Evolutionary conservation across 2,797 vertebrate species (phyloP).

Genomic region (Clamator glandarius): DNA sequence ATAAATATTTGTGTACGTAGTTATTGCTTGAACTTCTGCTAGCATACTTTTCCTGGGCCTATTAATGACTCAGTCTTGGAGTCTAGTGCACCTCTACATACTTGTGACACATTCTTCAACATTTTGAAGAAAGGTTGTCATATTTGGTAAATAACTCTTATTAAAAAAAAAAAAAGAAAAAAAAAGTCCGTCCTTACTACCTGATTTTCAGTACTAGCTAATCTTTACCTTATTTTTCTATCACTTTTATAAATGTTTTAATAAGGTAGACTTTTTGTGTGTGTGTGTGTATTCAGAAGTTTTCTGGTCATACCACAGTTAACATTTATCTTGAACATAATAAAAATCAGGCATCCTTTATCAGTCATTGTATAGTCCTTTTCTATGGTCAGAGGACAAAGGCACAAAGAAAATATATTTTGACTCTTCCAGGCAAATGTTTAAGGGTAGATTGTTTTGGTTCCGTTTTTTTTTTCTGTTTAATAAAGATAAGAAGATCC

Average conservation of each 20-base stretch:
- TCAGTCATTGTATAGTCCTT: neutral
- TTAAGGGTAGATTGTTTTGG: neutral
- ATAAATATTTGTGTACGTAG: neutral
- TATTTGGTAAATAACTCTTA: neutral
- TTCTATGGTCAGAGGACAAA: neutral
- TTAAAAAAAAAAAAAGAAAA: too few relatives aligned
- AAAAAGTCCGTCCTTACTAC: neutral
- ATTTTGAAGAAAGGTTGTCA: neutral
- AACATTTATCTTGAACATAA: neutral
- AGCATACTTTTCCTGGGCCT: neutral
- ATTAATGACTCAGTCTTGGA: neutral
- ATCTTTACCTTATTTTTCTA: neutral
- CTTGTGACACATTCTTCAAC: neutral
- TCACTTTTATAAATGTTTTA: neutral
- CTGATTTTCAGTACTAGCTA: neutral
- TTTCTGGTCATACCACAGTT: neutral
- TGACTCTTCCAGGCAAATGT: neutral
- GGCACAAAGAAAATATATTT: neutral
- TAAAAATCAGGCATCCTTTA: neutral
- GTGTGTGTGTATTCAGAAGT: neutral
- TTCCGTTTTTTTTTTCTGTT: neutral
- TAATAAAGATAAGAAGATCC: neutral
- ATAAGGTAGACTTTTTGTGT: neutral
- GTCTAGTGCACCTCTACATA: neutral
- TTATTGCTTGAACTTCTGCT: neutral